A percentile compares a stretch with the other conserved stretches of the same genome.
These are phyloP conservation scores for Yponomeuta evonymella DNA, from an alignment of 2,888 invertebrate species.

Conservation along the genomic window DNA sequence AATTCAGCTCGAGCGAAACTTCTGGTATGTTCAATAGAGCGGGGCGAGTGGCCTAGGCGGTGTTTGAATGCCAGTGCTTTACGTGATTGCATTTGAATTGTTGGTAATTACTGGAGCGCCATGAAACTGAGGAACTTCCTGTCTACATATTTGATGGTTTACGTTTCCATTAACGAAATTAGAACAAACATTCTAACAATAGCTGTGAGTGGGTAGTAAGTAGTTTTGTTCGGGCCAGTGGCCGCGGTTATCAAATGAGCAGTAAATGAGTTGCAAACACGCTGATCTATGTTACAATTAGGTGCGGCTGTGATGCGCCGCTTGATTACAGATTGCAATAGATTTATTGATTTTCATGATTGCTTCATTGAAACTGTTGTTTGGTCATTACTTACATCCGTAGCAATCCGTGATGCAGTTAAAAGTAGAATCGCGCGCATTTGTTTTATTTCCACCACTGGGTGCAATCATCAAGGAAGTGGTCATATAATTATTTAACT, in stretches of 20 bases:
- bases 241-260: background rate
- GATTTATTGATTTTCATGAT: background rate
- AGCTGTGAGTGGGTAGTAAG: background rate
- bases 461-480: background rate
- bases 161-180: background rate
- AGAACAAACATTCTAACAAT: background rate
- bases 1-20: background rate
- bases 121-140: background rate
- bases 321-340: background rate
- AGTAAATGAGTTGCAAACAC: background rate
- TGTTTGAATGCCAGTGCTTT: constrained; percentile 5
- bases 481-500: too few relatives aligned
- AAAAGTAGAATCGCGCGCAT: background rate
- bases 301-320: background rate
- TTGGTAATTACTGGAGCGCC: background rate
- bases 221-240: background rate
- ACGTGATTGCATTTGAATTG: constrained; percentile 10
- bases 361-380: background rate
- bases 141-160: background rate
- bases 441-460: background rate
- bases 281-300: background rate
- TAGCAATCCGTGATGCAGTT: background rate
- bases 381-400: too few relatives aligned
- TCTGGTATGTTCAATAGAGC: background rate
- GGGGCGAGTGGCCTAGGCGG: background rate